Evolutionary conservation across 2,888 invertebrate species (phyloP), one percentile per base, ranked within the genome.

Genomic region (Hemithea aestivaria): DNA sequence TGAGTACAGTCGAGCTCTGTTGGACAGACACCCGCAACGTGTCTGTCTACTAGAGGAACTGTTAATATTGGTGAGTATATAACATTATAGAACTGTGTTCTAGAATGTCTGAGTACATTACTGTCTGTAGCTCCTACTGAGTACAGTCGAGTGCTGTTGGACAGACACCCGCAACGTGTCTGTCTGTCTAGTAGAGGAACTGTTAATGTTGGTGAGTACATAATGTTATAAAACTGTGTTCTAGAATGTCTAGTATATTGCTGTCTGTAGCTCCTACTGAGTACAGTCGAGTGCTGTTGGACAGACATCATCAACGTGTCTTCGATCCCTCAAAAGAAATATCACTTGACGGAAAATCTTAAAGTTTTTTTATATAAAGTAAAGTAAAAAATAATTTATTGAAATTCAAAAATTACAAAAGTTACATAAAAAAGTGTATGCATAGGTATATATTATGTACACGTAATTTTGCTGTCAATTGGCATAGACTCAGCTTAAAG

Each of bases 211-310:
- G 90, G 90, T 90, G 64, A 87, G 89, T 78, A 21, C n/a, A 6
- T n/a, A n/a, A n/a, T n/a, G n/a, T n/a, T n/a, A 40, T 92, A 96
- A 55, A 96, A 96, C 65, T 92, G 95, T 1, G 91, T 96, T 9
- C 88, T 98, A 66, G 98, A 98, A 75, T 88, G 91, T 58, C 81
- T 95, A 89, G 91, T 11, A 89, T 91, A 30, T 62, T 94, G 2
- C 65, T 94, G 4, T 60, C 88, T 69, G 51, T 89, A 2, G 81
- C 88, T 1, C 79, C 82, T 0, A 72, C 72, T 0, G 56, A 57
- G 0, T 81, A 92, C 21, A 77, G 88, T 33, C 65, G 72, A 1
- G 77, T 88, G 1, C 65, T 94, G 8, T 57, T 90, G 10, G 89
- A 89, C 74, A 53, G 73, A 7, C 73, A 69, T 10, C 77, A 82